Conservation (phyloP, 2,888 invertebrate genomes). For the Plagiodera versicolora region DNA sequence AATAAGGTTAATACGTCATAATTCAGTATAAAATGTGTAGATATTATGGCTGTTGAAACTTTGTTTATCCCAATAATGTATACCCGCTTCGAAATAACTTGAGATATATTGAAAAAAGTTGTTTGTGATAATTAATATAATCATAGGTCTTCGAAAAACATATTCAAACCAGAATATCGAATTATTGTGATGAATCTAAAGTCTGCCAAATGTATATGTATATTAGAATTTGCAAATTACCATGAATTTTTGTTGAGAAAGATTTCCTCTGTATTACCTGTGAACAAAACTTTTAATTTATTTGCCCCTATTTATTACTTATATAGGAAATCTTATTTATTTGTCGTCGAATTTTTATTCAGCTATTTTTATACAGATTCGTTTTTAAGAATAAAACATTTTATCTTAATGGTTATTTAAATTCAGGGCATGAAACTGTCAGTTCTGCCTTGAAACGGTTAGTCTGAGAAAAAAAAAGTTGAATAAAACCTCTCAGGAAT, state of each 20-base stretch:
- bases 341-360: neutral
- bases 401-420: neutral
- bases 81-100: neutral
- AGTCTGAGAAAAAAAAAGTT: no score
- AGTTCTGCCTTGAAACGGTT: no score
- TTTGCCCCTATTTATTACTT: neutral
- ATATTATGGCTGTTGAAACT: neutral
- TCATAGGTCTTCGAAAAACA: neutral
- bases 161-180: neutral
- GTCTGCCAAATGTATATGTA: slow-evolving; percentile 1
- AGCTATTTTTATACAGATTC: neutral
- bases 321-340: neutral
- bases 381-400: neutral
- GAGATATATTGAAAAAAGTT: neutral
- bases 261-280: neutral
- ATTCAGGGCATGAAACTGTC: no score
- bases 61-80: neutral
- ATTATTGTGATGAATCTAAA: neutral
- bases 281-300: neutral
- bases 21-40: neutral
- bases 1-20: neutral
- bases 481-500: no score
- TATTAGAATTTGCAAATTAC: neutral
- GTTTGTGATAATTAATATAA: neutral
- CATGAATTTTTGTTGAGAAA: neutral